Evolutionary conservation across 2,888 invertebrate genomes (phyloP).

Genomic region (Sminthurinus aureus): DNA sequence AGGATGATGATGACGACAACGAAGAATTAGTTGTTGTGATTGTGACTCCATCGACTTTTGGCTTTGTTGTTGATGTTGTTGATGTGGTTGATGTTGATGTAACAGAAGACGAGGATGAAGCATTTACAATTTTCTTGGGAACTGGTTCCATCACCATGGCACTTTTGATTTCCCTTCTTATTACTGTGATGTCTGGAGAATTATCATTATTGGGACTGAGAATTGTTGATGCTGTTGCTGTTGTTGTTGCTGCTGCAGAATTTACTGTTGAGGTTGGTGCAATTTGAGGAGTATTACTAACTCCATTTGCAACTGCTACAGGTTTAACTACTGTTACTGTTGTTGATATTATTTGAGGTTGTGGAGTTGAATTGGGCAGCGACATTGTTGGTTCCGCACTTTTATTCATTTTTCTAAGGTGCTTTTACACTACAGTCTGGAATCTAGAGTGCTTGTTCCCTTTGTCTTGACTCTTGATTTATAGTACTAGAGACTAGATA

Average conservation of each 20-base stretch:
- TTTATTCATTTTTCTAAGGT: neutral
- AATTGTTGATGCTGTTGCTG: neutral
- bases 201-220: too few relatives aligned
- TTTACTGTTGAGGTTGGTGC: too few relatives aligned
- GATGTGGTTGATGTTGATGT: neutral
- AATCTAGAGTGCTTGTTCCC: too few relatives aligned
- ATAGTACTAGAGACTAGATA: too few relatives aligned
- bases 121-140: neutral
- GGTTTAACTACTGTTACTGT: too few relatives aligned
- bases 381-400: neutral
- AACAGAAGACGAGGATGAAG: neutral
- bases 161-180: neutral
- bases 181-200: too few relatives aligned
- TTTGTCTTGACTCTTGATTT: too few relatives aligned
- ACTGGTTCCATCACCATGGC: conserved; percentile 41
- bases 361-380: neutral
- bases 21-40: neutral
- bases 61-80: neutral
- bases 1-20: neutral
- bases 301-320: neutral
- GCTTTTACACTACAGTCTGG: neutral
- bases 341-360: neutral
- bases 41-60: too few relatives aligned
- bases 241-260: neutral
- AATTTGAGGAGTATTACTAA: too few relatives aligned